These are phyloP conservation scores for Stegastes partitus DNA, from an alignment of 2,113 vertebrate species.

Conservation along the genomic window DNA sequence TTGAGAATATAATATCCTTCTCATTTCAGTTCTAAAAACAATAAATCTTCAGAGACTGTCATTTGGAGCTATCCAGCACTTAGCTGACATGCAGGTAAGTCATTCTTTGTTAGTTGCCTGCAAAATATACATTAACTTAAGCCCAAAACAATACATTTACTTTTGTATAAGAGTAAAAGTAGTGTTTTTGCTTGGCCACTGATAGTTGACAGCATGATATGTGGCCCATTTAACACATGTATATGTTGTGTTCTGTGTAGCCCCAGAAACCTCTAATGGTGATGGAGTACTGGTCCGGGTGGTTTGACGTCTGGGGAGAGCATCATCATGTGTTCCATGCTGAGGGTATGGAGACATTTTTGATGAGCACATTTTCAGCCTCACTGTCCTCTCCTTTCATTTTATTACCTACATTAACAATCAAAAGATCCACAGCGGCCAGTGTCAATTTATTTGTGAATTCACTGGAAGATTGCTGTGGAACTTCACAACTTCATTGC, in stretches of 20 bases:
- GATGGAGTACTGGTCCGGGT: slow-evolving; percentile 96
- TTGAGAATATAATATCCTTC: not conserved
- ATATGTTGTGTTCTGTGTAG: slow-evolving; percentile 70
- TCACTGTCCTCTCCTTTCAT: not conserved
- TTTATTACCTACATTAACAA: not conserved
- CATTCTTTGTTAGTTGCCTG: not conserved
- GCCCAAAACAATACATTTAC: not conserved
- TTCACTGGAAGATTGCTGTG: not conserved
- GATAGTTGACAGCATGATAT: not conserved
- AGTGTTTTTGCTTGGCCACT: not conserved
- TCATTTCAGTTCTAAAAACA: slow-evolving; percentile 85
- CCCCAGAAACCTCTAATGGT: slow-evolving; percentile 91
- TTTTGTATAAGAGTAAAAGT: not conserved
- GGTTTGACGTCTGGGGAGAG: slow-evolving; percentile 95
- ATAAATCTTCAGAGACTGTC: slow-evolving; percentile 92
- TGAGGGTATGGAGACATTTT: slow-evolving; percentile 83
- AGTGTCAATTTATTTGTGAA: not conserved
- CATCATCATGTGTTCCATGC: slow-evolving; percentile 90
- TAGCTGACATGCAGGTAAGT: slow-evolving; percentile 87
- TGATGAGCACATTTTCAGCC: slow-evolving; percentile 1
- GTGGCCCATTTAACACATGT: not conserved
- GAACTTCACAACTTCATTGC: not conserved
- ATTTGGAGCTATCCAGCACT: slow-evolving; percentile 81
- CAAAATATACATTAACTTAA: not conserved
- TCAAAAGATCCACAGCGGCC: not conserved